Evolutionary conservation across 2,797 vertebrate genomes (phyloP), one percentile per base, ranked within the genome.

Genomic region (Podarcis lilfordi): DNA sequence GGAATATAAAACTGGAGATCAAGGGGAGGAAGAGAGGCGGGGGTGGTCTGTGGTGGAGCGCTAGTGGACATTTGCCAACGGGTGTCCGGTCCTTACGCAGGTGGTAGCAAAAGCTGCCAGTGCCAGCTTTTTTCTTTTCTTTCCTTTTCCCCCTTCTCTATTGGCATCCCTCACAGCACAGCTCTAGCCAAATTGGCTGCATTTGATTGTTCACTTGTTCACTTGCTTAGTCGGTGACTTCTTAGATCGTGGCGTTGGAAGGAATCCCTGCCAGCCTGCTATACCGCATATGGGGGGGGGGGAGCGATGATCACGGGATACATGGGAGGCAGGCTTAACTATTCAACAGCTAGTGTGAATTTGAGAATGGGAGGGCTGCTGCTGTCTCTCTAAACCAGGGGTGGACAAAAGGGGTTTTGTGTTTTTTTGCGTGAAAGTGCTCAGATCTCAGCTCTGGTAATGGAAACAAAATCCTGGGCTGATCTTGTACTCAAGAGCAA

Each of bases 121-220:
- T 82, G 71, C 78, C 61, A 77, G 35, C 17, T 86, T 43, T 43
- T 8, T 84, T 27, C 50, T 25, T 74, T 61, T 25, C 27, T 45
- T 10, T 25, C 15, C 27, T 7, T 23, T 1, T 3, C 13, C 0
- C 5, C 71, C 32, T 29, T 88, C 68, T 74, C 84, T 50, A 27
- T 59, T 89, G 88, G 84, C 88, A 82, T 82, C 71, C 61, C 43
- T 86, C 88, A 77, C 84, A 77, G 71, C 50, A 40, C 69, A 86
- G 78, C 84, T 86, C 84, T 81, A 85, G 88, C 88, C 88, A 89
- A 89, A 89, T 89, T 89, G 88, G 88, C 88, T 86, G 88, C 88
- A 59, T 89, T 82, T 82, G 84, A 82, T 76, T 89, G 88, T 81
- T 89, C 88, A 85, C 88, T 89, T 89, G 77, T 89, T 89, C 74